phyloP scores from a whole-genome alignment of 2,113 vertebrate species.

The Heterotilapia buettikoferi region DNA sequence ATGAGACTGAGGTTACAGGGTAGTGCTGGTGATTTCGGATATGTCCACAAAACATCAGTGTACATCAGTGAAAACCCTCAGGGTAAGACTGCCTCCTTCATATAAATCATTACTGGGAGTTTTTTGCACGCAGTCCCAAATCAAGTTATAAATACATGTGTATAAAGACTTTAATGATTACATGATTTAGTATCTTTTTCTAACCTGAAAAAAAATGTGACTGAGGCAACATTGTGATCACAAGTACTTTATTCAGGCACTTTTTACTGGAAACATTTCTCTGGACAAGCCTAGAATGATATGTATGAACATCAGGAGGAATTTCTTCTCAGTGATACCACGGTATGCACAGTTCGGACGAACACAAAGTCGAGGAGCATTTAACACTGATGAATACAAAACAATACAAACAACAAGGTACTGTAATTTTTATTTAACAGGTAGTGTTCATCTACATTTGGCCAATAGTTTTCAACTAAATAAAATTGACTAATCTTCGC shows the following conservation, averaged over 20 bases:
- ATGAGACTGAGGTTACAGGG: neutral
- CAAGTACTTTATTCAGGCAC: conserved; percentile 73
- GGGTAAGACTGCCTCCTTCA: neutral
- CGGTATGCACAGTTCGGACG: neutral
- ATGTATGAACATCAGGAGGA: conserved; percentile 10
- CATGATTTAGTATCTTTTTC: neutral
- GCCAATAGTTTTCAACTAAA: conserved; percentile 18
- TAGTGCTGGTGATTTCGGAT: neutral
- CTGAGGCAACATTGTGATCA: neutral
- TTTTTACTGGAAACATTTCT: conserved; percentile 65
- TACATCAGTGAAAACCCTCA: neutral
- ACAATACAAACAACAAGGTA: conserved; percentile 20
- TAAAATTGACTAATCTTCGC: conserved; percentile 9
- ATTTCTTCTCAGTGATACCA: conserved; percentile 1
- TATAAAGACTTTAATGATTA: neutral
- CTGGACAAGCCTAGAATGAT: conserved; percentile 25
- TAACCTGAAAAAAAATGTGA: neutral
- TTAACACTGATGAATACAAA: conserved; percentile 29
- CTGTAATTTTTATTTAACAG: conserved; percentile 27
- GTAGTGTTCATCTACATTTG: conserved; percentile 41
- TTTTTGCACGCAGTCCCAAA: neutral
- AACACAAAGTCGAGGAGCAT: conserved; percentile 13
- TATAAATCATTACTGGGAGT: neutral
- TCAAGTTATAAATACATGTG: neutral
- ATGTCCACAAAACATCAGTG: neutral